A percentile compares a stretch with the other conserved stretches of the same genome.
phyloP scores from a whole-genome alignment of 2,888 invertebrate genomes.

The Acrobasis consociella region DNA sequence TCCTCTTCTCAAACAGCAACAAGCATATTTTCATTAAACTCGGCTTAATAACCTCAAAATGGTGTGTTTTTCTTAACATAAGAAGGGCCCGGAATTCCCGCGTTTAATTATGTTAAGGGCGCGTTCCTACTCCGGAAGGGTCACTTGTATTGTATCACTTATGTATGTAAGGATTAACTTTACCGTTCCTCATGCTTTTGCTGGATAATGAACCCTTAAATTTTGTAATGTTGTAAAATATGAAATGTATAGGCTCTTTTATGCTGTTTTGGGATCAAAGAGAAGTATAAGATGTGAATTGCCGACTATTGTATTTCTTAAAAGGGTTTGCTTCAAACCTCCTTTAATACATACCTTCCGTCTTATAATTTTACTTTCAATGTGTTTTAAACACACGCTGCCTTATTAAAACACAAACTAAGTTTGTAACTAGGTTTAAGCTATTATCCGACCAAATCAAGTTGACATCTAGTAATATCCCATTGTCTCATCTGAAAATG shows the following conservation, averaged over 20 bases:
- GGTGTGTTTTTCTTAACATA: not conserved
- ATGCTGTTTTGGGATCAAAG: not conserved
- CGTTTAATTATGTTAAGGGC: constrained; percentile 1
- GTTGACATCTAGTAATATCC: no score
- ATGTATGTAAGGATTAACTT: constrained; percentile 3
- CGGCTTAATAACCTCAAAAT: not conserved
- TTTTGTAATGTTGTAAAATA: not conserved
- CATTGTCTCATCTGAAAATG: no score
- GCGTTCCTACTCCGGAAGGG: not conserved
- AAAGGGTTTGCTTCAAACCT: no score
- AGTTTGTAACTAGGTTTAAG: no score
- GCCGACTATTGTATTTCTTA: no score
- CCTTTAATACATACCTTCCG: no score
- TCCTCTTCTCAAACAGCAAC: no score
- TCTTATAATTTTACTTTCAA: no score
- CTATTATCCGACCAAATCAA: no score
- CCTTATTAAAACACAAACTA: no score
- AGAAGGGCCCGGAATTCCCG: not conserved
- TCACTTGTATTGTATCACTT: not conserved
- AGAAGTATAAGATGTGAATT: no score
- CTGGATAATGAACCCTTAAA: not conserved
- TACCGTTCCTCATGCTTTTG: not conserved
- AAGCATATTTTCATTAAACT: not conserved
- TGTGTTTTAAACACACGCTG: no score
- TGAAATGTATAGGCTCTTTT: not conserved